Evolutionary conservation across 2,113 vertebrate genomes (phyloP).

Genomic region (Micronycteris hirsuta): DNA sequence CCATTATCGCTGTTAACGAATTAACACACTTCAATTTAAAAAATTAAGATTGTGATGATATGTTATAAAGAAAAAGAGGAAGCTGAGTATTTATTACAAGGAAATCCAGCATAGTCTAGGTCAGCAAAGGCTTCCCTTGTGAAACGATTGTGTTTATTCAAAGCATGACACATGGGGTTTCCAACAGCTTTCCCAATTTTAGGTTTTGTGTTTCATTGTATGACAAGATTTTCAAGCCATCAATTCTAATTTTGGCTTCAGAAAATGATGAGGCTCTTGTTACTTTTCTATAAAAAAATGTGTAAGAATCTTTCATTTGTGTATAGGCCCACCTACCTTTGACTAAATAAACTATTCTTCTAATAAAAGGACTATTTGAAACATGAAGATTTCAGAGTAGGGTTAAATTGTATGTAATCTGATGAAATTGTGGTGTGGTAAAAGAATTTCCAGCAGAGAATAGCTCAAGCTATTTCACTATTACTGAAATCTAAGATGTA

Average conservation of each 20-base stretch:
- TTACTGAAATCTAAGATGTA: not conserved
- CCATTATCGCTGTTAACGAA: not conserved
- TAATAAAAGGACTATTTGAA: not conserved
- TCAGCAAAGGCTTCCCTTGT: not conserved
- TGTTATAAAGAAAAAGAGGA: not conserved
- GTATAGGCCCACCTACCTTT: not conserved
- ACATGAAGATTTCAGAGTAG: not conserved
- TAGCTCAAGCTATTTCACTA: not conserved
- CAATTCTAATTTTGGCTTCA: not conserved
- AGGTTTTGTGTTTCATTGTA: not conserved
- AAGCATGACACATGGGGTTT: not conserved
- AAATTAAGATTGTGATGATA: not conserved
- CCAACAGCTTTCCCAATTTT: not conserved
- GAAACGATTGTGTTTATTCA: not conserved
- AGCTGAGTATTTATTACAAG: not conserved
- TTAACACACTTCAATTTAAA: not conserved
- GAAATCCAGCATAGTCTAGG: not conserved
- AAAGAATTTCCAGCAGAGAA: not conserved
- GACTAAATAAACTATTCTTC: not conserved
- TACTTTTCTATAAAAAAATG: not conserved
- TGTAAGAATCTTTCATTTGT: not conserved
- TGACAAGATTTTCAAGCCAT: slow-evolving; percentile 12
- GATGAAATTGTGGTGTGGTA: not conserved
- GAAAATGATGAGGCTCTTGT: not conserved
- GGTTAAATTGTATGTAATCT: not conserved